Base-by-base conservation (phyloP, 2,888 invertebrate species). In the Pyrrhosoma nymphula region DNA sequence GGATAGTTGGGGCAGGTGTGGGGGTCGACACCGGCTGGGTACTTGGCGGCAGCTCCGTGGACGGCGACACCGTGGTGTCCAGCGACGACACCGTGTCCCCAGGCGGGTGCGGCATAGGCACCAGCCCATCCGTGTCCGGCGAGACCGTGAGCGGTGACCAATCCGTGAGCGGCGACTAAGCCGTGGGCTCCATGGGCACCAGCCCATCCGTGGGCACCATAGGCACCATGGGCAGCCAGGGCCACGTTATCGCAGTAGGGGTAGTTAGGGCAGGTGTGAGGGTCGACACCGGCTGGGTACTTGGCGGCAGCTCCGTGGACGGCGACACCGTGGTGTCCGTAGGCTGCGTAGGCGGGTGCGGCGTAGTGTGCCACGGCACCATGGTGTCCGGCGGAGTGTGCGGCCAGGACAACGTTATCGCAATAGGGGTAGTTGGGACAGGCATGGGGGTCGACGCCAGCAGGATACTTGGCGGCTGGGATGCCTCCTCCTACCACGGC, bases 351-450 rank as follows among this genome's bases (percentile, higher is more conserved):
- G 16, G 56, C 90, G 39, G 35, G 63, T 39, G 91, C 91, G 60
- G 91, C 91, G 35, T 91, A 91, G 60, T 14, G 90, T n/a, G 90
- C 90, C 1, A 56, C 16, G 23, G 90, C 56, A 35, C 30, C 90
- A 30, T 89, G 89, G 35, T 56, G 56, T 30, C 91, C 91, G 63
- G 91, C 35, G 23, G 60, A 56, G 63, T 91, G 91, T 6, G 91
- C 91, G 30, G 91, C 91, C 18, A 91, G 91, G 63, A 63, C 93
- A 1, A 93, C 93, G 6, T 93, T 93, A 69, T 93, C 93, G 26
- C 93, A 93, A 47, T 93, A 93, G 26, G 93, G 93, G 47, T 93
- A 93, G 47, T 93, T 93, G 69, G n/a, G n/a, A n/a, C n/a, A n/a
- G n/a, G n/a, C n/a, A n/a, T n/a, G n/a, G n/a, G n/a, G n/a, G n/a